These are phyloP conservation scores for Embiotoca jacksoni DNA, from an alignment of 2,113 vertebrate genomes.

Conservation along the genomic window DNA sequence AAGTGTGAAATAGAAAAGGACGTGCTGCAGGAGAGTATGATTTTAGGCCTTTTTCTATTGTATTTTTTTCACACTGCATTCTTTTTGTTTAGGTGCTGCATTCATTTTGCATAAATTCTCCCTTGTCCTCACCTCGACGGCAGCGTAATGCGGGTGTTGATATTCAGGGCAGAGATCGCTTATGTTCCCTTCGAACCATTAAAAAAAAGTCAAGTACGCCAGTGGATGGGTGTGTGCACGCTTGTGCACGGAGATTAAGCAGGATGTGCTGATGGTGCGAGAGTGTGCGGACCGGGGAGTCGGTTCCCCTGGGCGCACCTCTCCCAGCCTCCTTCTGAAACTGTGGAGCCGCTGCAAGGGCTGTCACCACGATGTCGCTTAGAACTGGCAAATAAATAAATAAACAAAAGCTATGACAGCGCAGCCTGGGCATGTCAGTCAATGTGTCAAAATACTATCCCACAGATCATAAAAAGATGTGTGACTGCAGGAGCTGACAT, in stretches of 20 bases:
- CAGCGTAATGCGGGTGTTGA: conserved; percentile 39
- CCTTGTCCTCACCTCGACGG: conserved; percentile 29
- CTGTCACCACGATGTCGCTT: conserved; percentile 25
- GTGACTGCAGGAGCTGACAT: conserved; percentile 7
- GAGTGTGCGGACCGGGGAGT: conserved; percentile 1
- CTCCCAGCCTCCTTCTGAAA: conserved; percentile 19
- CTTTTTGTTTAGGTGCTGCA: conserved; percentile 61
- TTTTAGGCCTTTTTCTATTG: conserved; percentile 4
- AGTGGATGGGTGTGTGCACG: neutral
- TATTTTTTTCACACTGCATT: conserved; percentile 3
- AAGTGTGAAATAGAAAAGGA: conserved; percentile 42
- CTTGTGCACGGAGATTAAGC: conserved; percentile 21
- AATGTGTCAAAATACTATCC: conserved; percentile 36
- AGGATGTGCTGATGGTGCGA: conserved; percentile 33
- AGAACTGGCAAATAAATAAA: conserved; percentile 13
- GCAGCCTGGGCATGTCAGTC: conserved; percentile 38
- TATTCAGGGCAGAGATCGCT: conserved; percentile 46
- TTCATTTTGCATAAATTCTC: conserved; percentile 71
- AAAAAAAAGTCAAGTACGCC: conserved; percentile 12
- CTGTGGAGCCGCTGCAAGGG: conserved; percentile 16
- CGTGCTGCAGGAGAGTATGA: conserved; percentile 24
- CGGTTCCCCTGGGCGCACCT: conserved; percentile 11
- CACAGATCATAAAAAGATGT: conserved; percentile 21
- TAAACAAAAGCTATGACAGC: conserved; percentile 30
- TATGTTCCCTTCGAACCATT: conserved; percentile 33